phyloP scores from a whole-genome alignment of 1,140 invertebrate genomes.

The Zaprionus tsacasi region DNA sequence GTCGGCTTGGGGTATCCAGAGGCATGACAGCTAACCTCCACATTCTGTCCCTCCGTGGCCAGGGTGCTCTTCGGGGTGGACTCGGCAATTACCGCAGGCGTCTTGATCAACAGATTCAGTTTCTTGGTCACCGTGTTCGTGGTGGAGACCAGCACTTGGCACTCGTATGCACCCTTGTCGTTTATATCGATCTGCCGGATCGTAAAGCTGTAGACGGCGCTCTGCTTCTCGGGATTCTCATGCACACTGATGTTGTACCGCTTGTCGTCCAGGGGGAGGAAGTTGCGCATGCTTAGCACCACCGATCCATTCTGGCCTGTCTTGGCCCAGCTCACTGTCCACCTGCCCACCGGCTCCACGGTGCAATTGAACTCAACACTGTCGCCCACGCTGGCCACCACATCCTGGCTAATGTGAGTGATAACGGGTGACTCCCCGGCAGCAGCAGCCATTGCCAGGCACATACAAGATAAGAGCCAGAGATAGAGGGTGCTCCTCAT shows the following conservation, averaged over 20 bases:
- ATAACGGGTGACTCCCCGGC: slow-evolving; percentile 85
- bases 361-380: slow-evolving; percentile 91
- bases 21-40: slow-evolving; percentile 91
- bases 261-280: slow-evolving; percentile 90
- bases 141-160: slow-evolving; percentile 90
- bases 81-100: slow-evolving; percentile 92
- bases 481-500: slow-evolving; percentile 28
- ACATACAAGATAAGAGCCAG: slow-evolving; percentile 37
- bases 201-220: slow-evolving; percentile 88
- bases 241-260: slow-evolving; percentile 88
- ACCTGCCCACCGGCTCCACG: slow-evolving; percentile 90
- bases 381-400: slow-evolving; percentile 92
- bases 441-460: background rate
- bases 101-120: slow-evolving; percentile 89
- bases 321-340: slow-evolving; percentile 90
- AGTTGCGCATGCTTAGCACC: slow-evolving; percentile 87
- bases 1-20: slow-evolving; percentile 89
- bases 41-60: slow-evolving; percentile 88
- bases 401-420: slow-evolving; percentile 91
- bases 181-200: slow-evolving; percentile 92
- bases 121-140: slow-evolving; percentile 89
- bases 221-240: slow-evolving; percentile 86
- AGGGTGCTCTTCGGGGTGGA: slow-evolving; percentile 89
- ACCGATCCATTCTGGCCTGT: slow-evolving; percentile 65
- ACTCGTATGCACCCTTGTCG: slow-evolving; percentile 91